Evolutionary conservation across 35 echinoderm and acorn worm genomes (phyloP).

Genomic region (Eucidaris tribuloides): DNA sequence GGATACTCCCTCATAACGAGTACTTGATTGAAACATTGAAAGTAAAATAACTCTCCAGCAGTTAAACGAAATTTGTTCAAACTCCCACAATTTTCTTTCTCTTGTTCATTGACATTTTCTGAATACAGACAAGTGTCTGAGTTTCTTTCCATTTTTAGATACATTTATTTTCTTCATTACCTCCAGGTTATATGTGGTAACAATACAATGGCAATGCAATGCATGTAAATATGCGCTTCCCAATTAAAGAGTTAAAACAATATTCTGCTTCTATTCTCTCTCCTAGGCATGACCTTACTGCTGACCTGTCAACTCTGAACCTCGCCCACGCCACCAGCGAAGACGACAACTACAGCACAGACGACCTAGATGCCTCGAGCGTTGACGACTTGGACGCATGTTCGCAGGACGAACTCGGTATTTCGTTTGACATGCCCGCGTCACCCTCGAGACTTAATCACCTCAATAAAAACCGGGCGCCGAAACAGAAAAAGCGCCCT

Average conservation of each 20-base stretch:
- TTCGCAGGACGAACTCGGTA: conserved; percentile 14
- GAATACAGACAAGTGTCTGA: no score
- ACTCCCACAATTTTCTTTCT: no score
- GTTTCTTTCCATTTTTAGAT: no score
- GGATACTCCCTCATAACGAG: no score
- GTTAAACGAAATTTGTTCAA: no score
- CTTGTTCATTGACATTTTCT: no score
- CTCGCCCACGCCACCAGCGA: conserved; percentile 62
- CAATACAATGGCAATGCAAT: conserved; percentile 29
- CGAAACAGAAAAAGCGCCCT: conserved; percentile 52
- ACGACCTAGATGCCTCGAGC: conserved; percentile 47
- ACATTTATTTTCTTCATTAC: no score
- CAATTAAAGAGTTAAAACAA: conserved; percentile 66
- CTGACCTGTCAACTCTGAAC: conserved; percentile 72
- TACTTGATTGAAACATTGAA: no score
- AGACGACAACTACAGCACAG: conserved; percentile 83
- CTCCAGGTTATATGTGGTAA: conserved; percentile 16
- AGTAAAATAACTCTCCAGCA: no score
- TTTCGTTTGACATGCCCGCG: conserved; percentile 70
- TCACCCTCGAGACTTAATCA: conserved; percentile 50
- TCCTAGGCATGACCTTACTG: conserved; percentile 66
- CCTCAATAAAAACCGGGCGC: conserved; percentile 84
- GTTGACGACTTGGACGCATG: conserved; percentile 46
- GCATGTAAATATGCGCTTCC: conserved; percentile 21
- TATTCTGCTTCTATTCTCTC: not conserved